Evolutionary conservation across 2,797 vertebrate species (phyloP).

Genomic region (Perodicticus potto): DNA sequence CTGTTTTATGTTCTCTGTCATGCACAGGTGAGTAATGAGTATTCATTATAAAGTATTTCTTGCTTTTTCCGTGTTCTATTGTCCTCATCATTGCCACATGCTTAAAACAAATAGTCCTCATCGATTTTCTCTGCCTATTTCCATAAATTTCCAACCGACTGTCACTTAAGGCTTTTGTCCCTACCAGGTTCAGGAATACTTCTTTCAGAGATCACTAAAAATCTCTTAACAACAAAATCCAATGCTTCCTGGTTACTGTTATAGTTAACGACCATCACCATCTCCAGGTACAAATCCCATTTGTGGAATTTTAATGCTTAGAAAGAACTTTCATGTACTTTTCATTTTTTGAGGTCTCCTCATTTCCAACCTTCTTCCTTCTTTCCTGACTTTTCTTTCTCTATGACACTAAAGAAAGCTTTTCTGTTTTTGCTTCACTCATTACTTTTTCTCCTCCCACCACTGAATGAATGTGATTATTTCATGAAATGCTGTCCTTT

Average conservation of each 20-base stretch:
- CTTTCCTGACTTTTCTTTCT: background rate
- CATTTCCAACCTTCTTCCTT: background rate
- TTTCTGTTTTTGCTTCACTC: background rate
- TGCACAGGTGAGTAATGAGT: background rate
- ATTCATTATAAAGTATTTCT: background rate
- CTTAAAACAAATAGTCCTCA: background rate
- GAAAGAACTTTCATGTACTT: no score
- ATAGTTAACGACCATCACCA: background rate
- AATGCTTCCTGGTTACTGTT: background rate
- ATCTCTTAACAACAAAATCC: background rate
- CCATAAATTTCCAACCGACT: no score
- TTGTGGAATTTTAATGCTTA: background rate
- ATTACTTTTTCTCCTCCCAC: background rate
- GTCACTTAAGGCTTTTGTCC: background rate
- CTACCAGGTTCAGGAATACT: background rate
- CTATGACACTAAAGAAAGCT: background rate
- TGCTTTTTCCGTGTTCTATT: background rate
- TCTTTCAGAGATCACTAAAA: background rate
- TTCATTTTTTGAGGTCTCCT: background rate
- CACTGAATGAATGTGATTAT: background rate
- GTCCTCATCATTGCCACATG: background rate
- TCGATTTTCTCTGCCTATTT: background rate
- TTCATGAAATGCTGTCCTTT: background rate
- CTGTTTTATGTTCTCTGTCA: background rate
- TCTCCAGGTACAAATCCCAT: background rate